Base-by-base conservation (phyloP, 2,888 invertebrate genomes). In the Anoplius nigerrimus region DNA sequence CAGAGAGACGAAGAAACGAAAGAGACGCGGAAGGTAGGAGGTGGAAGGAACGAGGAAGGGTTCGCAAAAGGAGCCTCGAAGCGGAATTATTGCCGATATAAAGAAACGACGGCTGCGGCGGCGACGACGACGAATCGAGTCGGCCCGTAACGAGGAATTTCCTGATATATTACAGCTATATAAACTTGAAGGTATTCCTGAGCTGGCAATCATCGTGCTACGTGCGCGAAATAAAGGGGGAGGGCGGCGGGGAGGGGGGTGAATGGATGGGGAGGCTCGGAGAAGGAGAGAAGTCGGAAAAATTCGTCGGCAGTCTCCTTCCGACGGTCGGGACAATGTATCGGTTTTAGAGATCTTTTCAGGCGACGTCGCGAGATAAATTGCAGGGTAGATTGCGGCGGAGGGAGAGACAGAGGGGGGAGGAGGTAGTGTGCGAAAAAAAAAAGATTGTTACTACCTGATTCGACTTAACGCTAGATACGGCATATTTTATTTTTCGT, bases 181-280 rank as follows among this genome's bases (percentile, higher is more conserved):
- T 64, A 69, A 74, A 66, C 43, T 68, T 22, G 21, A 62, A 73
- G 62, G 71, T 66, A 71, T 75, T 70, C 59, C 62, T 59, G 69
- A 61, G 57, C 61, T 63, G 52, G 64, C 62, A 66, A 66, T 59
- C 57, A 60, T 48, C 56, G 54, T 45, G 66, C 62, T 62, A 66
- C 73, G 73, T 73, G 73, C 51, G 46, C 71, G 66, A 73, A 73
- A 71, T 69, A 71, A 69, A 54, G 56, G 55, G 34, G n/a, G 34
- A n/a, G 8, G 56, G 55, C 27, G n/a, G 34, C 2, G 8, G 55
- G n/a, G 16, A 43, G 67, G 69, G 62, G 73, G 48, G 2, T 48
- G 20, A 13, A 20, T 18, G 20, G 48, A 48, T 16, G 48, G 16
- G n/a, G 8, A 16, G 48, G 20, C n/a, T 5, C 4, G 48, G 48